Conservation (phyloP, 1,140 invertebrate genomes). For the Bradysia coprophila region DNA sequence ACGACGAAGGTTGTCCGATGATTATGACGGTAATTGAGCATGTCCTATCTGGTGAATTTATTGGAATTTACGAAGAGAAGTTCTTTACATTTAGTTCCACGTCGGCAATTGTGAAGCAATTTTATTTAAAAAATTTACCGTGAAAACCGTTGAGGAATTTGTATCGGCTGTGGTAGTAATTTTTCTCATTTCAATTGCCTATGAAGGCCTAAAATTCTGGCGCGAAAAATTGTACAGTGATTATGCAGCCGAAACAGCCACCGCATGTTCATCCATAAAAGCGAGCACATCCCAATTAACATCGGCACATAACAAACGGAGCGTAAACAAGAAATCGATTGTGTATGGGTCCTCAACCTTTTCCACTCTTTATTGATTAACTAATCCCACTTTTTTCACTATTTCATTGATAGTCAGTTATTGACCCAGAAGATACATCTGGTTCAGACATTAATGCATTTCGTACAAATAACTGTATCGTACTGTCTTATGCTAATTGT, state of each 20-base stretch:
- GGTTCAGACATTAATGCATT: background rate
- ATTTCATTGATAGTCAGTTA: background rate
- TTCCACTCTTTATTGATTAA: constrained; percentile 5
- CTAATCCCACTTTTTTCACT: too few relatives aligned
- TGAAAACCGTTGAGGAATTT: background rate
- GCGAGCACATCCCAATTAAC: constrained; percentile 17
- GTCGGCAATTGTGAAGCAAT: background rate
- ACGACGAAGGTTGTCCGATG: too few relatives aligned
- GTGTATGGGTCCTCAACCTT: background rate
- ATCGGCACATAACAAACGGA: background rate
- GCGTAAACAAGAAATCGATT: background rate
- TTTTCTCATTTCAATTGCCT: background rate
- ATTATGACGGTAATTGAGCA: too few relatives aligned
- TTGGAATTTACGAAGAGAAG: too few relatives aligned
- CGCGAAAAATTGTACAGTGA: background rate
- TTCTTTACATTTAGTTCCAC: background rate
- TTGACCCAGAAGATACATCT: background rate
- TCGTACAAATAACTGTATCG: background rate
- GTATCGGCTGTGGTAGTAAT: background rate
- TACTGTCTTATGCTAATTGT: background rate
- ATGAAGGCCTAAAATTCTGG: background rate
- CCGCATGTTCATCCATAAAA: constrained; percentile 43
- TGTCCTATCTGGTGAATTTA: too few relatives aligned
- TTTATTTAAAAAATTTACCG: background rate
- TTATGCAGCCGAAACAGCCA: constrained; percentile 32